A percentile compares a stretch with the other conserved stretches of the same genome.
These are phyloP conservation scores for Guaruba guarouba DNA, from an alignment of 2,113 vertebrate genomes.

Conservation along the genomic window DNA sequence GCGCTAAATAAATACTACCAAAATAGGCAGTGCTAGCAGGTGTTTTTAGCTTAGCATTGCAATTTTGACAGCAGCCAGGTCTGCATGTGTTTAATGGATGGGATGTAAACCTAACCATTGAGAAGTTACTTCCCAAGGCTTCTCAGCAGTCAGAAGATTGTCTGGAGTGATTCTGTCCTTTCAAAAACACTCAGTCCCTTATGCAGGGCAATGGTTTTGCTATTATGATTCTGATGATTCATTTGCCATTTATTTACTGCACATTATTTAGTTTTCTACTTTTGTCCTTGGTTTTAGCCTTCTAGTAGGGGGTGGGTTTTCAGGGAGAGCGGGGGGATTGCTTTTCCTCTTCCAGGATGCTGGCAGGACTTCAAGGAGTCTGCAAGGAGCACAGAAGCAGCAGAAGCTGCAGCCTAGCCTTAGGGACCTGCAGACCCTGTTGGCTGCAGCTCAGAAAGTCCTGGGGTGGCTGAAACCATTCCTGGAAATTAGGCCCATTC, in stretches of 20 bases:
- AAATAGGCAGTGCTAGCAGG: neutral
- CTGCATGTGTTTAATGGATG: neutral
- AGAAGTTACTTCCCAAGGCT: neutral
- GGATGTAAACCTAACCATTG: neutral
- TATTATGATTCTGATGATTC: neutral
- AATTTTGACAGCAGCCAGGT: neutral
- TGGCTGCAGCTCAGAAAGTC: neutral
- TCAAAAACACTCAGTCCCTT: neutral
- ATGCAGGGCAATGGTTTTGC: neutral
- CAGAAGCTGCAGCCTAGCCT: neutral
- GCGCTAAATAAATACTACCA: neutral
- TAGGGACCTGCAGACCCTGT: neutral
- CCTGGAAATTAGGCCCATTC: neutral
- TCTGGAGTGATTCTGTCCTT: neutral
- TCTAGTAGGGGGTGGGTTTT: neutral
- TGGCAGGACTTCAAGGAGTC: neutral
- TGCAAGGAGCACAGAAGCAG: neutral
- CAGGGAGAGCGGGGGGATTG: rapidly evolving
- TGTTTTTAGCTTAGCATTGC: neutral
- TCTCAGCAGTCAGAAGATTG: neutral
- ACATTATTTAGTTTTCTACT: neutral
- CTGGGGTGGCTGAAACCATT: neutral
- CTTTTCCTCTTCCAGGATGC: neutral
- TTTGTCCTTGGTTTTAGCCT: neutral
- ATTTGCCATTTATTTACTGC: neutral